Base-by-base conservation (phyloP, 2,797 vertebrate species). In the Rhinogobio ventralis region DNA sequence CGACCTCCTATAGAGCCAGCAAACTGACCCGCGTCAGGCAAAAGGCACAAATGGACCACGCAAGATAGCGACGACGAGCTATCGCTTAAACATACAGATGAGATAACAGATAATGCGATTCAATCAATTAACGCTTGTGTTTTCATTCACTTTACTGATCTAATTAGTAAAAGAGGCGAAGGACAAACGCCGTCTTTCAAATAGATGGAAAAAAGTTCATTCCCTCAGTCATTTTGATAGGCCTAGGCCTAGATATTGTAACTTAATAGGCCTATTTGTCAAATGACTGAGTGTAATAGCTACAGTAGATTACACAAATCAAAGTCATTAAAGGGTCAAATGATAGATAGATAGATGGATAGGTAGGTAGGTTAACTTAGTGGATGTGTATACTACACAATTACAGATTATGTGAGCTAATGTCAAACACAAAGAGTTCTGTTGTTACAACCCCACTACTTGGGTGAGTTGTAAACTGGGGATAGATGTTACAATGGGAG, bases 1-100 rank as follows among this genome's bases (percentile, higher is more conserved):
- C 76, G 86, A 79, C 83, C 73, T 87, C 93, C 91, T 72, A 68
- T 81, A 28, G 90, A 82, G 89, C 84, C 76, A 68, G 88, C 90
- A 92, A 92, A 93, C 85, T 88, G 89, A 90, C 68, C 45, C 45
- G 80, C 53, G 67, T 14, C 62, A 75, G 86, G 84, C 91, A 93
- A 92, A 93, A 84, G 90, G 93, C 87, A 86, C 93, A 93, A 91
- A 93, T 89, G 92, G 92, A 86, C 46, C n/a, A n/a, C n/a, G 9
- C n/a, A 33, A 64, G 83, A 30, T 71, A 83, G 46, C 39, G 42
- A 39, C 36, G 39, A 36, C 23, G 73, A 39, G 49, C 64, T 71
- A 57, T 79, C 28, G 36, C 45, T 28, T 49, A 45, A 84, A 67
- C 46, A 67, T 20, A 55, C 67, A 39, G 66, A 8, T 20, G 51